Evolutionary conservation across 2,888 invertebrate species (phyloP).

Genomic region (Callinectes sapidus): DNA sequence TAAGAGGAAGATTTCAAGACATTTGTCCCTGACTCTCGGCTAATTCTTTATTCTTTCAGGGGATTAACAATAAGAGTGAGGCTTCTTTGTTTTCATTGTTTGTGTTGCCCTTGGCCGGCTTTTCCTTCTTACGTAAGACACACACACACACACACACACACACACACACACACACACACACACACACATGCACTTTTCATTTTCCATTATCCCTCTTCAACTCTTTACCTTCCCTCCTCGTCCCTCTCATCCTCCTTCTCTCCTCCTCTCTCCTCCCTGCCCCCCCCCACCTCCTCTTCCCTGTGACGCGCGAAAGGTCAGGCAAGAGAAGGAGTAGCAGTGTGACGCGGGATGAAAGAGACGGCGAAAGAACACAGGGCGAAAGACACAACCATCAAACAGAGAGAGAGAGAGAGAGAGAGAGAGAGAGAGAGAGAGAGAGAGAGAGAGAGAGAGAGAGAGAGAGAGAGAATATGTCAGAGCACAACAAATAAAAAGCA

Average conservation of each 20-base stretch:
- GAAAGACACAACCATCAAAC: not conserved
- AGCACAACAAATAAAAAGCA: not conserved
- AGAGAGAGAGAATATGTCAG: not conserved
- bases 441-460: conserved; percentile 4
- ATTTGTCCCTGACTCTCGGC: too few relatives aligned
- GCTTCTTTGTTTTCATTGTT: too few relatives aligned
- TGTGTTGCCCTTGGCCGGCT: too few relatives aligned
- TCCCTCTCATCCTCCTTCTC: not conserved
- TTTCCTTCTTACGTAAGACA: too few relatives aligned
- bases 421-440: not conserved
- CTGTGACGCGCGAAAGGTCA: not conserved
- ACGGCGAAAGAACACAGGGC: not conserved
- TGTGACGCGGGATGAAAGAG: not conserved
- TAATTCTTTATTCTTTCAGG: too few relatives aligned
- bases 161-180: conserved; percentile 1
- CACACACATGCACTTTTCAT: not conserved
- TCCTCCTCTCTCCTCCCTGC: not conserved
- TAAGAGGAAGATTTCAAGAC: too few relatives aligned
- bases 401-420: conserved; percentile 10
- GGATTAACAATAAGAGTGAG: too few relatives aligned
- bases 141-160: not conserved
- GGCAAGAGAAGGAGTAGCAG: not conserved
- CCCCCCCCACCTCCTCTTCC: too few relatives aligned
- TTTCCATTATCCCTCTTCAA: not conserved
- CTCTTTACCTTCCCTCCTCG: not conserved